Percentiles rank a stretch among this genome's conserved stretches.
Conservation (phyloP, 1,140 invertebrate genomes). For the Eriocheir sinensis region DNA sequence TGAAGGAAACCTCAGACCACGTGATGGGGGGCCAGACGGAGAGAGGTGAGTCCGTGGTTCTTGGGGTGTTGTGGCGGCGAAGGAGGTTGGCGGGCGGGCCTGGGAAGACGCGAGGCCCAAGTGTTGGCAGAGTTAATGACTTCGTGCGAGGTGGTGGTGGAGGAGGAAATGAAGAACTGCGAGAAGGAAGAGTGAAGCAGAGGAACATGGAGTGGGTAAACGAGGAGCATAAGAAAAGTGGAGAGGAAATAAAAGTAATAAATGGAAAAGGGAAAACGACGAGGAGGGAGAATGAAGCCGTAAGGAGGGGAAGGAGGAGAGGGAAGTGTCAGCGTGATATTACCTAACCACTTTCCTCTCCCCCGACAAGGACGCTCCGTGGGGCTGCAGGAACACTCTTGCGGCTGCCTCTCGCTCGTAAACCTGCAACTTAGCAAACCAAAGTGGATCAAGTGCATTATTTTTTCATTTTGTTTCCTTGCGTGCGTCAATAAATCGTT, state of each 20-base stretch:
- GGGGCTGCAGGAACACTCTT: too few relatives aligned
- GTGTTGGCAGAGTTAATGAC: not conserved
- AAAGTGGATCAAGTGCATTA: too few relatives aligned
- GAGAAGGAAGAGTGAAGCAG: too few relatives aligned
- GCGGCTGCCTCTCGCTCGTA: too few relatives aligned
- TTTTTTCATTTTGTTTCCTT: too few relatives aligned
- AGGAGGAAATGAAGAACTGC: too few relatives aligned
- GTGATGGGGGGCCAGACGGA: not conserved
- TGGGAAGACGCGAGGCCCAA: not conserved
- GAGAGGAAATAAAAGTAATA: not conserved
- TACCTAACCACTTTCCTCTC: too few relatives aligned
- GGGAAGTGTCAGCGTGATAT: too few relatives aligned
- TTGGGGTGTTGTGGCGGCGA: not conserved
- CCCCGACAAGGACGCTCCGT: too few relatives aligned
- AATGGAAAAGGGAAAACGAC: not conserved
- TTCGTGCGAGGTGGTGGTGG: too few relatives aligned
- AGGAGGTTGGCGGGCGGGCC: not conserved
- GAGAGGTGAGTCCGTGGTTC: not conserved
- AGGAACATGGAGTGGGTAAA: not conserved
- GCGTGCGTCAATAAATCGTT: too few relatives aligned
- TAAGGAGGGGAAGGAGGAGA: not conserved
- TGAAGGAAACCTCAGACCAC: slow-evolving; percentile 8
- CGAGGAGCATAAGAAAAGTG: not conserved
- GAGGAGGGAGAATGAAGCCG: not conserved
- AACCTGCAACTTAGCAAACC: too few relatives aligned